phyloP scores from a whole-genome alignment of 1,140 invertebrate species.

The Lordiphosa collinella region DNA sequence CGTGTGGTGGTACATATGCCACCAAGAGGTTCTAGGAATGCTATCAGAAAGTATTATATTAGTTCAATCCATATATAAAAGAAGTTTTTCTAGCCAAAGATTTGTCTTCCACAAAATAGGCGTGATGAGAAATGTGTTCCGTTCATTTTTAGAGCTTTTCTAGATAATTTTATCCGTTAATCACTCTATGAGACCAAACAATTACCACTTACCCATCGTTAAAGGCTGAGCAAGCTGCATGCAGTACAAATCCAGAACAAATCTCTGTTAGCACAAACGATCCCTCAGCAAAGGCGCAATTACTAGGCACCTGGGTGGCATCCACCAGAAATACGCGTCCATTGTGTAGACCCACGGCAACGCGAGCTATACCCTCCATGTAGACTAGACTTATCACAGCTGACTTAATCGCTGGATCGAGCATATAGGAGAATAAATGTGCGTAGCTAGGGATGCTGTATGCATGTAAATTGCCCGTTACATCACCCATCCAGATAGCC shows the following conservation, averaged over 20 bases:
- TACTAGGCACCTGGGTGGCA: constrained; percentile 82
- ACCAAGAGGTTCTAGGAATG: too few species aligned
- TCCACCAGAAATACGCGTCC: constrained; percentile 88
- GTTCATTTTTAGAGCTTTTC: too few species aligned
- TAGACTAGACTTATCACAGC: constrained; percentile 84
- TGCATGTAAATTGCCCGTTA: constrained; percentile 88
- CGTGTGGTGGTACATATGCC: too few species aligned
- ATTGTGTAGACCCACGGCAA: constrained; percentile 87
- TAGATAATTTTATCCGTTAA: too few species aligned
- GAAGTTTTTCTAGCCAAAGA: too few species aligned
- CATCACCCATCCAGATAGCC: constrained; percentile 93
- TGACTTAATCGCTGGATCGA: constrained; percentile 81
- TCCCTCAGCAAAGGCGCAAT: constrained; percentile 84
- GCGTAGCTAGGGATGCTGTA: constrained; percentile 83
- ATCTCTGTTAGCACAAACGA: constrained; percentile 89
- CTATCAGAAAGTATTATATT: too few species aligned
- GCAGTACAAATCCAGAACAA: constrained; percentile 83
- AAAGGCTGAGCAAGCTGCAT: constrained; percentile 82
- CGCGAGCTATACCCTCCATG: constrained; percentile 84
- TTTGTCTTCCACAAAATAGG: too few species aligned
- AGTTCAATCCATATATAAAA: too few species aligned
- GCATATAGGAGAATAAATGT: constrained; percentile 82
- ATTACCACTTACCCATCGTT: constrained; percentile 78
- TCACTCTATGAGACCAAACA: too few species aligned
- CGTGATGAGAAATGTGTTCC: too few species aligned